Conservation (phyloP, 2,797 vertebrate genomes). For the Loris lydekkerianus region DNA sequence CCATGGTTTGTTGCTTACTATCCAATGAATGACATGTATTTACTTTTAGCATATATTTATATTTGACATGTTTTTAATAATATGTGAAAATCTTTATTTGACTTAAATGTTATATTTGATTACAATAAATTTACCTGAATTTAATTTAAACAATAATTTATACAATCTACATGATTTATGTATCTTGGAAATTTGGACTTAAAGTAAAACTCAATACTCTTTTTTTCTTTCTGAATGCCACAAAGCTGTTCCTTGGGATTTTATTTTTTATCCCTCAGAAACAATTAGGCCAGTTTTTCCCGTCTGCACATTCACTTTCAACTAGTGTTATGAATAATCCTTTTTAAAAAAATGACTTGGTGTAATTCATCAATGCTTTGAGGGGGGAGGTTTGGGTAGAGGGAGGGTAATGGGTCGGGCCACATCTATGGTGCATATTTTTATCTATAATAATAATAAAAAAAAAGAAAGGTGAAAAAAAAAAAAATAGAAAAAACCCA, state of each 20-base stretch:
- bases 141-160: constrained; percentile 61
- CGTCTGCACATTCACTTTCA: constrained; percentile 59
- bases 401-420: no score
- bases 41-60: not conserved
- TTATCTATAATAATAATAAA: no score
- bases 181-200: constrained; percentile 6
- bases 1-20: not conserved
- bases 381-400: no score
- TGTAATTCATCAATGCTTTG: constrained; percentile 76
- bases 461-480: no score
- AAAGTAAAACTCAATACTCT: constrained; percentile 42
- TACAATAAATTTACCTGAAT: not conserved
- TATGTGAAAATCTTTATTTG: not conserved
- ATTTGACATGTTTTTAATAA: not conserved
- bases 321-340: constrained; percentile 69
- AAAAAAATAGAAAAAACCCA: no score
- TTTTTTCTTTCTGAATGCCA: not conserved
- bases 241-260: constrained; percentile 44
- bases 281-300: not conserved
- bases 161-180: constrained; percentile 56
- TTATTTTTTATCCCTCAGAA: constrained; percentile 30
- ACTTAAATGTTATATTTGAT: not conserved
- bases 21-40: not conserved
- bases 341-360: constrained; percentile 77
- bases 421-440: no score